Base-by-base conservation (phyloP, 2,797 vertebrate genomes). In the Notolepis coatsorum region DNA sequence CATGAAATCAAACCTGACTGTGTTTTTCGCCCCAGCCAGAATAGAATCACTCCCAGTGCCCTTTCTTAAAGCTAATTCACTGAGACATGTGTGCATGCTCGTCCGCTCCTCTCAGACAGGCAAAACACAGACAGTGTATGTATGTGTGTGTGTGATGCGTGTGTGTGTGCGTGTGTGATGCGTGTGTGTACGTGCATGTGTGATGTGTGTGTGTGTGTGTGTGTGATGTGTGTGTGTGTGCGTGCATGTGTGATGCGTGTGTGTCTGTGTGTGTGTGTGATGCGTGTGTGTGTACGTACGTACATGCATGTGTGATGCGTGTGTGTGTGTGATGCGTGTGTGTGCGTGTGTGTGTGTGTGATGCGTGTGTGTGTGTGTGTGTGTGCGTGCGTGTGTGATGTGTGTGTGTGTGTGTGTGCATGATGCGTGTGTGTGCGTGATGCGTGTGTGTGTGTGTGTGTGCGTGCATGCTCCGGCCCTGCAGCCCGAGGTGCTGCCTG, bases 401-500 rank as follows among this genome's bases (percentile, higher is more conserved):
- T 28, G 47, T 49, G 15, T 30, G 47, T 18, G 27, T 30, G 47
- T 17, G 47, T 49, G 27, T 18, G 27, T 15, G 25, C 5, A n/a
- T n/a, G n/a, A n/a, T n/a, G 47, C 2, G 48, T 33, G 28, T 6
- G 49, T 24, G 20, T 15, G 18, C 23, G 49, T 21, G 39, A n/a
- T 42, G 18, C 8, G 39, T 42, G 39, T 21, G 39, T 42, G 39
- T 21, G 39, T 42, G 17, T 41, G 38, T 15, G 38, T 41, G 38
- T 15, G 38, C 15, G 38, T 15, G 38, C 15, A n/a, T 15, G 38
- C 15, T 12, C 15, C 68, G 80, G 79, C 62, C 62, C 65, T 67
- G 71, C 74, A 77, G 84, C 89, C 81, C 73, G 78, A 84, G 83
- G 88, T 79, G 47, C 56, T 81, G 81, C 86, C 79, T 68, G 79